Base-by-base conservation (phyloP, 2,888 invertebrate genomes). In the Keiferia lycopersicella region DNA sequence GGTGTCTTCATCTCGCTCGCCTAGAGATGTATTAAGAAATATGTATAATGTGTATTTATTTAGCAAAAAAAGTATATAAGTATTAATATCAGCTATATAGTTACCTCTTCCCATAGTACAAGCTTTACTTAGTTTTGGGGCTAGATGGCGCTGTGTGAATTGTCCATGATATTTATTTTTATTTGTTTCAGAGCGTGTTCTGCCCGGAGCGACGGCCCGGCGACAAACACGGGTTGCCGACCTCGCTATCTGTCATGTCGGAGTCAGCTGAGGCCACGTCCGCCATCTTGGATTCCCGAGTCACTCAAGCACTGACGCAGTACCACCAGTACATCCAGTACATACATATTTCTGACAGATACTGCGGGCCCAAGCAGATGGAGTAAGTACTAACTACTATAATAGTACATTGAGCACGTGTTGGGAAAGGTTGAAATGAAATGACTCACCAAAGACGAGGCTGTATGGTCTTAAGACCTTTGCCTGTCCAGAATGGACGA, bases 331-430 rank as follows among this genome's bases (percentile, higher is more conserved):
- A 95, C 81, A 94, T 99, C 77, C 99, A 99, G 86, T 99, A 96
- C 87, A 96, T 99, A 84, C 99, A 99, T 91, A 94, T 99, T 78
- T 98, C 99, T 64, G 99, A 99, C 91, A 97, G 98, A 81, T 99
- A 95, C 91, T 96, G 96, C 72, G 99, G 99, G 45, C 94, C 94
- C 34, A 97, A 98, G 85, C 95, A 96, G 81, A 95, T 96, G 79
- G 99, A 99, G 95, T 96, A 86, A 94, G 96, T 93, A 48, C 10
- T 26, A 26, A 6, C 26, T 2, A 26, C 26, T 26, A 26, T 4
- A 6, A 26, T 26, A 26, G 26, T 4, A 26, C 2, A 26, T 26
- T n/a, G n/a, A n/a, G n/a, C n/a, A n/a, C n/a, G n/a, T n/a, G n/a
- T n/a, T n/a, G n/a, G n/a, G n/a, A n/a, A n/a, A n/a, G n/a, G n/a